A percentile compares a stretch with the other conserved stretches of the same genome.
phyloP scores from a whole-genome alignment of 2,888 invertebrate species.

The Enoplolaimus lenunculus region DNA sequence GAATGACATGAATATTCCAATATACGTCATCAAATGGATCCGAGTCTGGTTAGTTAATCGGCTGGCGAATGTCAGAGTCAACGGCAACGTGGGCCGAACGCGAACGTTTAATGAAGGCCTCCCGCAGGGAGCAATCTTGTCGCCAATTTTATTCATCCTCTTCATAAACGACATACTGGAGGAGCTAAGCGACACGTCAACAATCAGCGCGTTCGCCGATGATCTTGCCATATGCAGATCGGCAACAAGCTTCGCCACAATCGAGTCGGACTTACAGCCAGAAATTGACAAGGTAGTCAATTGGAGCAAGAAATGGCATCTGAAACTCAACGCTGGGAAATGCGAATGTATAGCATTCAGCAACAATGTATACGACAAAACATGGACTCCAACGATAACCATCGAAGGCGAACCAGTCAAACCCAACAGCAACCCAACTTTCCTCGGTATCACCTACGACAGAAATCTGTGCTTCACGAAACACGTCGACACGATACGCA shows the following conservation, averaged over 20 bases:
- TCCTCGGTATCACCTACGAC: not conserved
- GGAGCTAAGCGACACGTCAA: too few species aligned
- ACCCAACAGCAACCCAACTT: not conserved
- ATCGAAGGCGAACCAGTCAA: not conserved
- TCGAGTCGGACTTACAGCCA: not conserved
- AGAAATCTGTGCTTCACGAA: not conserved
- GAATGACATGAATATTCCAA: too few species aligned
- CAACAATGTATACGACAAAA: not conserved
- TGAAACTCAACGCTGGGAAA: not conserved
- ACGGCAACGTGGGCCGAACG: too few species aligned
- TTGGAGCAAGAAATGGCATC: not conserved
- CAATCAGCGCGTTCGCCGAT: conserved; percentile 6
- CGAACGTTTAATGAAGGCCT: too few species aligned
- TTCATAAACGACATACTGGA: too few species aligned
- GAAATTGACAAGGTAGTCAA: conserved; percentile 2
- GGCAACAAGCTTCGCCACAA: not conserved
- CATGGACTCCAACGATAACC: not conserved
- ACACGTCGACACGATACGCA: not conserved
- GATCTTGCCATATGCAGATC: conserved; percentile 3
- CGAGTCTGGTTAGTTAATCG: too few species aligned
- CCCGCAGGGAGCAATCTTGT: too few species aligned
- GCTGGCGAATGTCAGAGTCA: too few species aligned
- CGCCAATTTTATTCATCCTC: too few species aligned
- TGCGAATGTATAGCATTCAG: not conserved
- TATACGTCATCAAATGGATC: too few species aligned